Evolutionary conservation across 2,797 vertebrate species (phyloP), one percentile per base, ranked within the genome.

Genomic region (Mycteria americana): DNA sequence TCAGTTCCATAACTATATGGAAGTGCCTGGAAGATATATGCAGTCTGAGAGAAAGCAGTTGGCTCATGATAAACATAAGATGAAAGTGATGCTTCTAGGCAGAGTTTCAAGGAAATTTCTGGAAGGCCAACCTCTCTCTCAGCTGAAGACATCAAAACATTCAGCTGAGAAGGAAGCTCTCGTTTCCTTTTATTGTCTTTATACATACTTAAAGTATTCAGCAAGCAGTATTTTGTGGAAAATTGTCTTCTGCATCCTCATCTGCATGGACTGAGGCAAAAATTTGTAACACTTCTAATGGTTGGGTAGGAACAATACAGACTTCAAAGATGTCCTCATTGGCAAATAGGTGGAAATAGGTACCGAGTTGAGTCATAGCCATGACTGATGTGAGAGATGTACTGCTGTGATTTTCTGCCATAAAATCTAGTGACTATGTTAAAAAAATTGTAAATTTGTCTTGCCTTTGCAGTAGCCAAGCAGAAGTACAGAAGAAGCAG

Each of bases 11-110:
- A 80, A 85, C 76, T 65, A 39, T 73, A 45, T 64, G 45, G 92
- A 87, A 93, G 83, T 95, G 94, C 93, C 94, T 90, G 90, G 67
- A 63, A 97, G 93, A 92, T 90, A 83, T 84, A 78, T 64, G 27
- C 91, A 75, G 43, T 57, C 57, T 76, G 90, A 91, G 62, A 95
- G 73, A 93, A 96, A 95, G 37, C 37, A 80, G 45, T 72, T 89
- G 75, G 68, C 63, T 92, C 60, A 70, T 65, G 91, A 80, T 92
- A 94, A 93, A 95, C 85, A 19, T 79, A 89, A 96, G 88, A 91
- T 96, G 77, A 95, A 96, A 97, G 93, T 77, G 85, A 82, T 92
- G 88, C 92, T 96, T 79, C 94, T 57, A 94, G 89, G 93, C 92
- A 93, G 65, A 96, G 41, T 82, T 65, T 89, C 64, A 88, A 89